Base-by-base conservation (phyloP, 2,888 invertebrate species). In the Leptinotarsa haldemani region DNA sequence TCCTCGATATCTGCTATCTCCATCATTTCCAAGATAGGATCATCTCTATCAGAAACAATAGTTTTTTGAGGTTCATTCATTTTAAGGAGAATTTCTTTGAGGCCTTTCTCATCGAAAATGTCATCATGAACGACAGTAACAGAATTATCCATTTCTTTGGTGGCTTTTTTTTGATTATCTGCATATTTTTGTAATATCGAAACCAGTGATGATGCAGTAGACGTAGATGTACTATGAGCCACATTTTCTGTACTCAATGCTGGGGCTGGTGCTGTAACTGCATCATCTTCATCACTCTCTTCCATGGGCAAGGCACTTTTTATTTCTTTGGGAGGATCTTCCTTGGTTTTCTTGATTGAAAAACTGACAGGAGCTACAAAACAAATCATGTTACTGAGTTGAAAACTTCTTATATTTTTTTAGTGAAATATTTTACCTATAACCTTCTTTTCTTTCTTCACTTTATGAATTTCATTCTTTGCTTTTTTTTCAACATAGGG, bases 311-410 rank as follows among this genome's bases (percentile, higher is more conserved):
- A 83, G 0, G 94, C 93, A 69, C 93, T 94, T 85, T 93, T 95
- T 69, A 88, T 87, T 73, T 87, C 87, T 77, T 87, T 88, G 3
- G 85, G 83, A 1, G 80, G 79, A 16, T 87, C 88, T 58, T 87
- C 95, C 84, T 95, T 95, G 0, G 92, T 89, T 84, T 95, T 95
- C 83, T 94, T 94, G 58, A 96, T 95, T 0, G 95, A 96, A 86
- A 96, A 96, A 74, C 94, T 94, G 1, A 96, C 95, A 0, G 95
- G 93, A 13, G 90, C 93, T 93, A 86, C 20, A 80, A 75, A 70
- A 12, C 15, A 65, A 47, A 48, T 16, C 4, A 1, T n/a, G 40
- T 50, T 50, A 50, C 20, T 15, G 46, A 53, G 22, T 47, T 22
- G n/a, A 22, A 53, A 65, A 15, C 18, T 52, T 18, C 18, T 18